These are phyloP conservation scores for Subacronicta megacephala DNA, from an alignment of 2,888 invertebrate genomes.

Conservation along the genomic window DNA sequence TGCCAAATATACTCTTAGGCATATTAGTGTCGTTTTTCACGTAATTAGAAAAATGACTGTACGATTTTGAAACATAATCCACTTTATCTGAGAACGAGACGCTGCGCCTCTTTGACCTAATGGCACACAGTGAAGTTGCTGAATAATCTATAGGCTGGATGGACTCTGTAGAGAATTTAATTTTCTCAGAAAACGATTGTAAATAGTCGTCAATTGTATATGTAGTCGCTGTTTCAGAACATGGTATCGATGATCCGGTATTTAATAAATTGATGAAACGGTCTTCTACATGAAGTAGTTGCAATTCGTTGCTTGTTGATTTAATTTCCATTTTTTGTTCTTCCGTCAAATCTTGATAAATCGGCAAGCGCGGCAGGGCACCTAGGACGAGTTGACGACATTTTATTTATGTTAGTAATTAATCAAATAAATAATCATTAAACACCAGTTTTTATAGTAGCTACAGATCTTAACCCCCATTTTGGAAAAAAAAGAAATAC, in stretches of 20 bases:
- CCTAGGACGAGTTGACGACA: constrained; percentile 78
- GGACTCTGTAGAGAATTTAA: constrained; percentile 39
- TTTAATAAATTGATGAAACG: constrained; percentile 36
- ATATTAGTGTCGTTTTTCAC: constrained; percentile 16
- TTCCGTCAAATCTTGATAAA: constrained; percentile 70
- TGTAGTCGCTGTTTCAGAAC: constrained; percentile 41
- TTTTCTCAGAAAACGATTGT: constrained; percentile 42
- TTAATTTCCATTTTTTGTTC: constrained; percentile 63
- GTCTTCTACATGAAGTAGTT: constrained; percentile 42
- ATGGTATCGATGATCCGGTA: constrained; percentile 34
- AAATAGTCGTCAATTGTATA: constrained; percentile 49
- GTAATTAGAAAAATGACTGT: constrained; percentile 31
- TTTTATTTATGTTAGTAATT: constrained; percentile 62
- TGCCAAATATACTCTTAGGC: constrained; percentile 59
- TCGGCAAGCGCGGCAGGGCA: constrained; percentile 73
- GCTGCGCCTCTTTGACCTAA: constrained; percentile 58
- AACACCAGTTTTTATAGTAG: constrained; percentile 22
- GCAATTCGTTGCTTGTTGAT: constrained; percentile 43
- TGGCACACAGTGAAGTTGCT: constrained; percentile 50
- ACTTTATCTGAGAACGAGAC: constrained; percentile 62
- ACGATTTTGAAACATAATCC: constrained; percentile 53
- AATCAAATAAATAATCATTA: constrained; percentile 23
- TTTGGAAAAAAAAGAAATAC: constrained; percentile 32
- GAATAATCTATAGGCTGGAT: constrained; percentile 41
- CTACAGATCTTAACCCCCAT: constrained; percentile 20